These are phyloP conservation scores for Darevskia nairensis DNA, from an alignment of 2,797 vertebrate species.

Conservation along the genomic window DNA sequence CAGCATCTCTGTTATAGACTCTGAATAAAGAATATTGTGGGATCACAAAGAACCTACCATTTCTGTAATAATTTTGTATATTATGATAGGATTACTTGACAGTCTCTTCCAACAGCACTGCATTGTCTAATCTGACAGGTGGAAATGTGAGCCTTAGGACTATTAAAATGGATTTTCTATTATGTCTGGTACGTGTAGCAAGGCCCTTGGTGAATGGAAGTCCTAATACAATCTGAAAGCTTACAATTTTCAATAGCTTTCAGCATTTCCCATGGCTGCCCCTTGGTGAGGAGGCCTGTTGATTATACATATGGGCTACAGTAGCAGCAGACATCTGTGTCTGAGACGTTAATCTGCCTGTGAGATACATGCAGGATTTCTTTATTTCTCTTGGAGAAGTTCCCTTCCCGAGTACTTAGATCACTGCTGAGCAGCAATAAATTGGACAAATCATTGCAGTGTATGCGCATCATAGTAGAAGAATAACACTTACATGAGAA, in stretches of 20 bases:
- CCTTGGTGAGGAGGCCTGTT: constrained; percentile 22
- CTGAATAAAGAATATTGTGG: not conserved
- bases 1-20: not conserved
- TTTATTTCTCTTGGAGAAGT: constrained; percentile 21
- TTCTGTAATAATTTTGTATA: not conserved
- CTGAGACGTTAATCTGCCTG: constrained; percentile 12
- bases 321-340: constrained; percentile 26
- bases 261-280: constrained; percentile 32
- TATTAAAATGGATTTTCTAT: constrained; percentile 71
- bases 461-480: not conserved
- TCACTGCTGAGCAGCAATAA: not conserved
- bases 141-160: constrained; percentile 66
- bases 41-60: not conserved
- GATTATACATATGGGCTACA: constrained; percentile 12
- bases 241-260: constrained; percentile 48
- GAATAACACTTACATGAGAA: not conserved
- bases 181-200: constrained; percentile 59
- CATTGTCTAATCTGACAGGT: constrained; percentile 55
- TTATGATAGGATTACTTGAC: not conserved
- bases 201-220: constrained; percentile 63
- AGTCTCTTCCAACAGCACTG: constrained; percentile 32
- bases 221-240: constrained; percentile 58
- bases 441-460: constrained; percentile 6
- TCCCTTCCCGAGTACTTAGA: not conserved
- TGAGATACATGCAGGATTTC: not conserved